phyloP scores from a whole-genome alignment of 2,797 vertebrate species.

The Mormyrops boulengeri region DNA sequence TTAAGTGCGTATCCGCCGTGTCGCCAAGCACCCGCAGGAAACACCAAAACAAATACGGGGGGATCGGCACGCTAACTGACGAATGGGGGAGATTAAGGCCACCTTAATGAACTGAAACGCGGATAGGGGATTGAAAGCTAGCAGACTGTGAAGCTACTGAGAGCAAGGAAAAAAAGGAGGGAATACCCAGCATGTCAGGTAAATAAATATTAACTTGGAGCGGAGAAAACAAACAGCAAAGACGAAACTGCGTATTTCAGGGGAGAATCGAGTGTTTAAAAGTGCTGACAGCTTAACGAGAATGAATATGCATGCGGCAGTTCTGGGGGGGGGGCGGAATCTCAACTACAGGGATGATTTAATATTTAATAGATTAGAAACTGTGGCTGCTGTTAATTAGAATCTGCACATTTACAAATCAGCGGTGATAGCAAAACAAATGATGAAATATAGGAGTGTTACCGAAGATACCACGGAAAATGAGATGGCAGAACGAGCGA shows the following conservation, averaged over 20 bases:
- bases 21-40: slow-evolving; percentile 28
- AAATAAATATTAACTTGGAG: slow-evolving; percentile 85
- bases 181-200: slow-evolving; percentile 63
- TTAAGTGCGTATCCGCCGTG: background rate
- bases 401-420: slow-evolving; percentile 99
- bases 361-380: slow-evolving; percentile 97
- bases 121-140: slow-evolving; percentile 63
- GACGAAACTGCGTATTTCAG: slow-evolving; percentile 49
- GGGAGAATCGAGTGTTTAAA: slow-evolving; percentile 70
- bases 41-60: slow-evolving; percentile 68
- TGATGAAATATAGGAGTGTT: slow-evolving; percentile 99
- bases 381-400: slow-evolving; percentile 95
- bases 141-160: slow-evolving; percentile 74
- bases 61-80: slow-evolving; percentile 58
- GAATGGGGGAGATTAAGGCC: slow-evolving; percentile 70
- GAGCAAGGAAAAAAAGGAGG: slow-evolving; percentile 45
- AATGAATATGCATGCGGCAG: slow-evolving; percentile 86
- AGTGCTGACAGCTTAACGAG: slow-evolving; percentile 79
- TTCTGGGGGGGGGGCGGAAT: slow-evolving; percentile 79
- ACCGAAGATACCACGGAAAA: slow-evolving; percentile 78
- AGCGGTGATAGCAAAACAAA: slow-evolving; percentile 99
- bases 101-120: slow-evolving; percentile 82
- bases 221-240: slow-evolving; percentile 61
- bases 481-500: slow-evolving; percentile 97
- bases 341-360: slow-evolving; percentile 91